phyloP scores from a whole-genome alignment of 2,888 invertebrate species.

The Anarsia innoxiella region DNA sequence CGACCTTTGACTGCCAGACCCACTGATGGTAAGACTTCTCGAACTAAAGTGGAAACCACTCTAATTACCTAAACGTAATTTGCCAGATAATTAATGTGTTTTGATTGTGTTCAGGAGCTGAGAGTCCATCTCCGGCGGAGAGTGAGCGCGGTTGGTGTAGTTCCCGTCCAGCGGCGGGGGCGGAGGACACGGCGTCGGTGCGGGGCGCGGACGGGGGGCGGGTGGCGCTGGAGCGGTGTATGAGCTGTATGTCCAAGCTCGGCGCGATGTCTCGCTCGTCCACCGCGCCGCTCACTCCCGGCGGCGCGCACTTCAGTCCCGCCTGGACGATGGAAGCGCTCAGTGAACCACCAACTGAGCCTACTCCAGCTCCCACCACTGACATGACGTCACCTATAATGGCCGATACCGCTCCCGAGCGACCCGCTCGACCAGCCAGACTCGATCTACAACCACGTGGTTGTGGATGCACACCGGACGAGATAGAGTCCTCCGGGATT shows the following conservation, averaged over 20 bases:
- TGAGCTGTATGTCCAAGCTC: constrained; percentile 86
- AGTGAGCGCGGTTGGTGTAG: constrained; percentile 23
- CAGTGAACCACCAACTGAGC: constrained; percentile 28
- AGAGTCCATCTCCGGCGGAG: not conserved
- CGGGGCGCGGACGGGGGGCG: constrained; percentile 24
- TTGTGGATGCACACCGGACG: constrained; percentile 30
- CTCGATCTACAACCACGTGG: constrained; percentile 22
- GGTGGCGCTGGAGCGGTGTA: constrained; percentile 76
- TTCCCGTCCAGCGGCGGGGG: constrained; percentile 35
- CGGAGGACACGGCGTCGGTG: constrained; percentile 39
- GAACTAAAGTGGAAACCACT: not conserved
- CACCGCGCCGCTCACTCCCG: constrained; percentile 71
- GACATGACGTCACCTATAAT: constrained; percentile 1
- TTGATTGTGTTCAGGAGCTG: not conserved
- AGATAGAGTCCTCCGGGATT: constrained; percentile 37
- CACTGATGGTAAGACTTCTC: not conserved
- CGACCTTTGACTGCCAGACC: not conserved
- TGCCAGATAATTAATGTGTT: not conserved
- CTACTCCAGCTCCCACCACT: not conserved
- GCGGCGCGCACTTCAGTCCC: constrained; percentile 68
- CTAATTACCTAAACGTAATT: not conserved
- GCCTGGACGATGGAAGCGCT: constrained; percentile 73
- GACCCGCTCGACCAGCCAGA: constrained; percentile 4
- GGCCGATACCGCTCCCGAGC: constrained; percentile 1
- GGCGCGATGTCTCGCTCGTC: constrained; percentile 82